phyloP scores from a whole-genome alignment of 1,140 invertebrate species.

The Holcopasites calliopsidis region DNA sequence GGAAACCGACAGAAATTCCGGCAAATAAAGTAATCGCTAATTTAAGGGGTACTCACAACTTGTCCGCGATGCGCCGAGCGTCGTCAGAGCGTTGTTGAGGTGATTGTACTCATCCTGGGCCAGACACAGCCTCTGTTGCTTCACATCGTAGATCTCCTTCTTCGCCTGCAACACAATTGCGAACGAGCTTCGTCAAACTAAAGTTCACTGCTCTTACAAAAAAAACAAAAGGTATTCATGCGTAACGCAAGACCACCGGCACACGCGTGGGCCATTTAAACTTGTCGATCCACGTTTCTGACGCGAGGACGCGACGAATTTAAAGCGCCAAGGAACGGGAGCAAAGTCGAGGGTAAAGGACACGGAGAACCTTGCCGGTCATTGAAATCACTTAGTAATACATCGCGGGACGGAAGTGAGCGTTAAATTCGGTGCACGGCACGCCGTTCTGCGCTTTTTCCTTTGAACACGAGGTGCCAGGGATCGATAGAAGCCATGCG shows the following conservation, averaged over 20 bases:
- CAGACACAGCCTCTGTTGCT: constrained; percentile 93
- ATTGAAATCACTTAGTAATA: no score
- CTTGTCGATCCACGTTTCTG: neutral
- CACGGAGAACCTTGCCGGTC: no score
- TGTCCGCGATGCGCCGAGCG: constrained; percentile 89
- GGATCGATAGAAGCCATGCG: neutral
- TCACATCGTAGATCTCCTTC: constrained; percentile 97
- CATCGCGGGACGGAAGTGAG: no score
- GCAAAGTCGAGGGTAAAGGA: no score
- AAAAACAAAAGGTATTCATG: neutral
- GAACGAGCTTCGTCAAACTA: neutral
- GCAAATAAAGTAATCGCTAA: no score
- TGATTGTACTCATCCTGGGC: constrained; percentile 98
- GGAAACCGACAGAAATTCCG: no score
- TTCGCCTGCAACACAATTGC: constrained; percentile 88
- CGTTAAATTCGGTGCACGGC: neutral
- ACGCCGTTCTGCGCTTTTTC: neutral
- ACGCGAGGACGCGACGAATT: no score
- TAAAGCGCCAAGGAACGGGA: neutral
- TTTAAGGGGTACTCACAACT: constrained; percentile 88
- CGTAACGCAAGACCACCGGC: no score
- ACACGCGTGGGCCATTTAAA: neutral
- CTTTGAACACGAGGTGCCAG: neutral
- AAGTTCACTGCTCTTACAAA: neutral
- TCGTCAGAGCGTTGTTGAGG: constrained; percentile 92